Evolutionary conservation across 2,113 vertebrate genomes (phyloP), one percentile per base, ranked within the genome.

Genomic region (Nanorana parkeri): DNA sequence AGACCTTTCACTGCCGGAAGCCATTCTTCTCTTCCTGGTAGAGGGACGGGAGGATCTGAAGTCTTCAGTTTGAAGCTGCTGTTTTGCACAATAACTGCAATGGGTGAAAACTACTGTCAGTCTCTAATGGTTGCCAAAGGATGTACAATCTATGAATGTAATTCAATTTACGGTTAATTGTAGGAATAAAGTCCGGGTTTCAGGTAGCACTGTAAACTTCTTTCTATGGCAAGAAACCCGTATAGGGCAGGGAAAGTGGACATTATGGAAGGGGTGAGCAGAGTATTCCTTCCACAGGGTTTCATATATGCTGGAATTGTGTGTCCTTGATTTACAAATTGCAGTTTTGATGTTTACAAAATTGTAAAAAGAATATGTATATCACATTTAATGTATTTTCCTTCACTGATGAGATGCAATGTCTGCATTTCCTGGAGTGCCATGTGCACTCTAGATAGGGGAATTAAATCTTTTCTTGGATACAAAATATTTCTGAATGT

Each of bases 21-120:
- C 97, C 97, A 0, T 98, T 99, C 84, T 99, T 99, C 86, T 94
- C 97, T 67, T 97, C 96, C 81, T 99, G 97, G 97, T 99, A 96
- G 91, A 83, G 81, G 54, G 58, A 28, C 0, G 0, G 71, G 63
- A 77, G 74, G 83, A 84, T 85, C 77, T 41, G 10, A 11, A 84
- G 85, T 80, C 55, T 88, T 69, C 56, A 26, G 36, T 84, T 71
- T 26, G 66, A 72, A 87, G 83, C 65, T 84, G 5, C 68, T 85
- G 56, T 41, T 69, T n/a, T 86, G 55, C 85, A 84, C 88, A 87
- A 81, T 75, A 55, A 85, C 86, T 84, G 75, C 87, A 86, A 78
- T 87, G 85, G 84, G 0, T 5, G 86, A 81, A 79, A 85, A 84
- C 84, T 90, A 80, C 87, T 91, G 81, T 86, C 78, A 26, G 16